Evolutionary conservation across 2,113 vertebrate species (phyloP), one percentile per base, ranked within the genome.

Genomic region (Tenrec ecaudatus): DNA sequence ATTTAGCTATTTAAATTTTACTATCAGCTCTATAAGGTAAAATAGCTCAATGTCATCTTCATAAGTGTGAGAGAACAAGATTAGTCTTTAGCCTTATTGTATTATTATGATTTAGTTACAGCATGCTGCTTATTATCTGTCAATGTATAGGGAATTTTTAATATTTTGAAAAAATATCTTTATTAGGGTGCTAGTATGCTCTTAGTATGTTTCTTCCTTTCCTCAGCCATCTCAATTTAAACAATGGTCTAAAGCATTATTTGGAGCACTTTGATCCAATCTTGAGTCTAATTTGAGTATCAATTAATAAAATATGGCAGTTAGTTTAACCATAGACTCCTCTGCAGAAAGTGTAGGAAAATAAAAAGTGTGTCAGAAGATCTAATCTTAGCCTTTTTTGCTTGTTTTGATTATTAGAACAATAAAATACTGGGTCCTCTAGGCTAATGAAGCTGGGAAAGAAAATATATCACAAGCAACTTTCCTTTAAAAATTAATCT

Each of bases 91-190:
- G 9, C 27, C 53, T 6, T 8, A 62, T 9, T 92, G 22, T 17
- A 12, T 88, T 96, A 95, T 94, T 94, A 71, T 69, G 95, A 96
- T 57, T 92, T 93, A 92, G 83, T 82, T 47, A 84, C 73, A 88
- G 93, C 73, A 6, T 68, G 5, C 36, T 76, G 25, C 43, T 82
- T 91, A 20, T 82, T 93, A 88, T 88, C 66, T 58, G 71, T 68
- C 89, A 36, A 66, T 66, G 1, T 29, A 38, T 9, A 38, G 4
- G 66, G 36, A 89, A 60, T 25, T 76, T 38, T 91, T 19, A n/a
- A 43, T 82, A 22, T 10, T 76, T 36, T 69, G 7, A 47, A 69
- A 81, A 86, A 53, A 53, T 53, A 53, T 53, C 47, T 53, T 53
- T 53, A n/a, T 62, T 82, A 33, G 17, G 25, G 17, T 68, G 15